phyloP scores from a whole-genome alignment of 2,797 vertebrate species.

The Lutjanus argentimaculatus region DNA sequence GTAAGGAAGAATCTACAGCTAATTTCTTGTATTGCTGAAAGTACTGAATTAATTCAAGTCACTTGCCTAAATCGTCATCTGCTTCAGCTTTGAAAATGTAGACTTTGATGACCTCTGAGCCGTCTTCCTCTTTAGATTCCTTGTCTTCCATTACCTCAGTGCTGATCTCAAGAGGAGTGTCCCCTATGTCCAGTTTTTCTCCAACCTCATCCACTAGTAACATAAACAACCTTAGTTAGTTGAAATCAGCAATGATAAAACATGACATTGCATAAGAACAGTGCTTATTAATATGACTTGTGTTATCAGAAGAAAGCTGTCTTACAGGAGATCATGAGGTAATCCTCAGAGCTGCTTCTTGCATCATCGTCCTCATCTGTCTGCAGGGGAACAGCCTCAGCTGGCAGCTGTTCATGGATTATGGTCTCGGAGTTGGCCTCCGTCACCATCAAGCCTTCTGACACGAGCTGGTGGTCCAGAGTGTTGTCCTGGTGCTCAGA shows the following conservation, averaged over 20 bases:
- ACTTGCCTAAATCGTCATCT: constrained; percentile 96
- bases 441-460: constrained; percentile 95
- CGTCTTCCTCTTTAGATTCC: constrained; percentile 94
- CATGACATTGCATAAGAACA: constrained; percentile 4
- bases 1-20: neutral
- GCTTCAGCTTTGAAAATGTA: constrained; percentile 99
- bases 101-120: constrained; percentile 99
- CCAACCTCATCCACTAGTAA: constrained; percentile 96
- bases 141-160: constrained; percentile 94
- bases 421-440: constrained; percentile 92
- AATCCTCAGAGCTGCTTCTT: constrained; percentile 97
- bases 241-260: neutral
- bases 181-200: constrained; percentile 97
- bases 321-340: constrained; percentile 97
- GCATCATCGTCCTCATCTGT: constrained; percentile 94
- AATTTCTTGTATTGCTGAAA: neutral
- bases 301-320: neutral
- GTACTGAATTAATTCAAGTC: neutral
- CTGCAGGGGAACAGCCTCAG: constrained; percentile 92
- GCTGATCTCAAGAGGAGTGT: constrained; percentile 95
- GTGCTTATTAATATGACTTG: neutral
- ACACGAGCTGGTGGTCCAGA: constrained; percentile 95
- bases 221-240: constrained; percentile 36
- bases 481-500: constrained; percentile 91
- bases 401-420: constrained; percentile 90